Conservation (phyloP, 64 coral and sea anemone genomes). For the Pocillopora verrucosa region DNA sequence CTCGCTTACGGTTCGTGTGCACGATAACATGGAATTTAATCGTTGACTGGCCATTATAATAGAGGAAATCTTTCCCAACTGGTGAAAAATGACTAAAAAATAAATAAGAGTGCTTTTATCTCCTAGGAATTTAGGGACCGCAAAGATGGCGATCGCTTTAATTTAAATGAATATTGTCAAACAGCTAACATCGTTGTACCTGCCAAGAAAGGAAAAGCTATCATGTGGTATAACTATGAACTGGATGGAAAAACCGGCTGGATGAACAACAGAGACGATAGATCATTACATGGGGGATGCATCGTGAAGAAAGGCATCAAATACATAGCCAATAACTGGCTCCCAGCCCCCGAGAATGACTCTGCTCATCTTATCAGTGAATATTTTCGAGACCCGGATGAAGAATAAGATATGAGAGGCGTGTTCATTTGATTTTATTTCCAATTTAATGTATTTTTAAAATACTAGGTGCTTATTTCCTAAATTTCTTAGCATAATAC, state of each 20-base stretch:
- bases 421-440: too few relatives aligned
- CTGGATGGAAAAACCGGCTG: conserved; percentile 56
- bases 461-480: too few relatives aligned
- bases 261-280: conserved; percentile 57
- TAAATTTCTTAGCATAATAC: too few relatives aligned
- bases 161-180: conserved; percentile 57
- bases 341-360: conserved; percentile 59
- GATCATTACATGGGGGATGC: conserved; percentile 68
- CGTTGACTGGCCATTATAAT: neutral
- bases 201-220: conserved; percentile 63
- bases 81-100: neutral
- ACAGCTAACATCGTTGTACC: conserved; percentile 61
- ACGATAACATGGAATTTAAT: neutral
- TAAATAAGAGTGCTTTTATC: neutral
- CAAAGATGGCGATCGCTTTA: conserved; percentile 56
- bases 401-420: neutral
- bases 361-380: conserved; percentile 54
- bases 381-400: conserved; percentile 39
- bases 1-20: too few relatives aligned
- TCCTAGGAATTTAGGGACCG: conserved; percentile 53
- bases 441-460: too few relatives aligned
- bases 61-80: neutral
- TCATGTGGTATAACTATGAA: conserved; percentile 66
- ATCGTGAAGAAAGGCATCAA: conserved; percentile 64
- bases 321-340: conserved; percentile 69